Percentiles rank a stretch among this genome's conserved stretches.
Conservation (phyloP, 2,888 invertebrate genomes). For the Lithophane leautieri region DNA sequence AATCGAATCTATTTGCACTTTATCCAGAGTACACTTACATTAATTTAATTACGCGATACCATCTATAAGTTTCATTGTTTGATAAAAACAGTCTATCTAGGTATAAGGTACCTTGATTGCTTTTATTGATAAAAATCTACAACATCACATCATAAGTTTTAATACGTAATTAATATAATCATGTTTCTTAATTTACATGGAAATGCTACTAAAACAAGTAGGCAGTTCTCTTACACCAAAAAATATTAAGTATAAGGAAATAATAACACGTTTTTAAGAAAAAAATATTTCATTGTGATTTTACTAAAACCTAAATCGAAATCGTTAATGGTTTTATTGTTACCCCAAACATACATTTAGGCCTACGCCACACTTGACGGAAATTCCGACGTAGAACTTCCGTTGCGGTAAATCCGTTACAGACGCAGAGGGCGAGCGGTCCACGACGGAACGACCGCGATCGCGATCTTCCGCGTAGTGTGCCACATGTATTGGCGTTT, state of each 20-base stretch:
- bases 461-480: too few relatives aligned
- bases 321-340: conserved; percentile 1
- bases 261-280: not conserved
- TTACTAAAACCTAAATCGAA: not conserved
- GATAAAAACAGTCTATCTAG: conserved; percentile 27
- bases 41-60: conserved; percentile 11
- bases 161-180: not conserved
- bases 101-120: not conserved
- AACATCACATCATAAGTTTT: not conserved
- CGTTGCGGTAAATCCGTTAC: too few relatives aligned
- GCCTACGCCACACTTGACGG: too few relatives aligned
- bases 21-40: not conserved
- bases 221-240: not conserved
- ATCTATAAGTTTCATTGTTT: conserved; percentile 40
- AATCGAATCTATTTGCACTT: not conserved
- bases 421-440: too few relatives aligned
- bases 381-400: too few relatives aligned
- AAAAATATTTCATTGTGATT: not conserved
- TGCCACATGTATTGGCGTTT: too few relatives aligned
- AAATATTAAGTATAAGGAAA: not conserved
- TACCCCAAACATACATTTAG: conserved; percentile 3
- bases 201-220: not conserved
- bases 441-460: too few relatives aligned
- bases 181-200: not conserved
- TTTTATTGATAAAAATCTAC: conserved; percentile 13